Base-by-base conservation (phyloP, 2,113 vertebrate species). In the Oceanodroma tethys region DNA sequence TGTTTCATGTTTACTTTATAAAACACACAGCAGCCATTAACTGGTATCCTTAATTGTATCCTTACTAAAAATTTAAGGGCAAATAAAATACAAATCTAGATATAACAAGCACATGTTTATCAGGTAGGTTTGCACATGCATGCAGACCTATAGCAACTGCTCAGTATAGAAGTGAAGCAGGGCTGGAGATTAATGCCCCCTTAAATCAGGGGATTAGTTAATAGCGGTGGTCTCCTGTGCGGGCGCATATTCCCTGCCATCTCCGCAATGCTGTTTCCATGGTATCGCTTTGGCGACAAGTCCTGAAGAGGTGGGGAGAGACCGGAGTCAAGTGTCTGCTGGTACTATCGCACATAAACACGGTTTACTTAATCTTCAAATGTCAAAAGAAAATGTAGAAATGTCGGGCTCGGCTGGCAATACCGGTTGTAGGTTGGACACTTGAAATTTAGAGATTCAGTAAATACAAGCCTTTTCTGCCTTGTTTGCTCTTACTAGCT, bases 321-420 rank as follows among this genome's bases (percentile, higher is more conserved):
- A n/a, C 34, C 2, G 13, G 91, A 93, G 94, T 65, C 12, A 1
- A 45, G 86, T 8, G 30, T 81, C 73, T 89, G 75, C 81, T 97
- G 96, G 95, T 93, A 86, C 83, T 94, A 92, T 96, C 58, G 0
- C 59, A 68, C 8, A 3, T 40, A 47, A 95, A 90, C 17, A 10
- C 34, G 73, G 79, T 73, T 86, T 87, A 32, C 48, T n/a, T 97
- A 93, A 97, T 96, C 89, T 96, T 63, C 48, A 81, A 36, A 86
- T 67, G 89, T 93, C 91, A 96, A 70, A 90, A 91, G 81, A 95
- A 94, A 95, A 95, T 90, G 90, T 40, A 58, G 36, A 76, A 89
- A 81, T 17, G 1, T 92, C 12, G 21, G 70, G 40, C 73, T 84
- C 2, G 30, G 86, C 84, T 90, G 89, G 78, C 66, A 91, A 42